These are phyloP conservation scores for Drosophila arawakana DNA, from an alignment of 1,140 invertebrate genomes.

Conservation along the genomic window DNA sequence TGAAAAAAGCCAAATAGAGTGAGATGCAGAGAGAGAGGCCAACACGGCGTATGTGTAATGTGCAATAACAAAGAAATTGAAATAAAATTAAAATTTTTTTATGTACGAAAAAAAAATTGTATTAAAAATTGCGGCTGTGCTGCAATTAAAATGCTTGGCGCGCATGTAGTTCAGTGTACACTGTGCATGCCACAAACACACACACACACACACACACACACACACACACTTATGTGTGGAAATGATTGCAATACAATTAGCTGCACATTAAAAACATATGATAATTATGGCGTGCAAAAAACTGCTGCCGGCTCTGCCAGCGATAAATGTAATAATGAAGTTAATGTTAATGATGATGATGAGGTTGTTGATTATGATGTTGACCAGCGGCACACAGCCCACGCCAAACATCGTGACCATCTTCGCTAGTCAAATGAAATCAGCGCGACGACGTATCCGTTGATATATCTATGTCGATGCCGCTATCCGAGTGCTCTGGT, in stretches of 20 bases:
- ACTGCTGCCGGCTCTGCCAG: not conserved
- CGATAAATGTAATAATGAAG: not conserved
- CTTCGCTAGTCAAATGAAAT: constrained; percentile 76
- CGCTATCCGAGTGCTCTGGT: not conserved
- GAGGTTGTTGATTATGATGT: constrained; percentile 50
- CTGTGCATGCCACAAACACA: constrained; percentile 25
- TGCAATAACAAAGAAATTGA: constrained; percentile 58
- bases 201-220: constrained; percentile 18
- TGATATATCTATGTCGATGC: constrained; percentile 58
- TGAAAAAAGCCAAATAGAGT: constrained; percentile 70
- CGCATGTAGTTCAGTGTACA: constrained; percentile 54
- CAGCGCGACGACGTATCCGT: constrained; percentile 73
- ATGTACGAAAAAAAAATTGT: constrained; percentile 53
- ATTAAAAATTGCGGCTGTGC: constrained; percentile 53
- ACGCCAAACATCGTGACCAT: constrained; percentile 46
- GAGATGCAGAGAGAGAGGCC: constrained; percentile 12
- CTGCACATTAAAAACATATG: constrained; percentile 83
- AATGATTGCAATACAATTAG: constrained; percentile 83
- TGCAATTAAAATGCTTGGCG: constrained; percentile 70
- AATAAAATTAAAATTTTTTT: constrained; percentile 49
- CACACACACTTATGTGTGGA: constrained; percentile 14
- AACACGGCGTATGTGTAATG: constrained; percentile 74
- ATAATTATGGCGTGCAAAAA: constrained; percentile 76
- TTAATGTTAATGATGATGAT: not conserved
- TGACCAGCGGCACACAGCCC: constrained; percentile 61